phyloP scores from a whole-genome alignment of 2,888 invertebrate genomes.

The Anagyrus pseudococci region DNA sequence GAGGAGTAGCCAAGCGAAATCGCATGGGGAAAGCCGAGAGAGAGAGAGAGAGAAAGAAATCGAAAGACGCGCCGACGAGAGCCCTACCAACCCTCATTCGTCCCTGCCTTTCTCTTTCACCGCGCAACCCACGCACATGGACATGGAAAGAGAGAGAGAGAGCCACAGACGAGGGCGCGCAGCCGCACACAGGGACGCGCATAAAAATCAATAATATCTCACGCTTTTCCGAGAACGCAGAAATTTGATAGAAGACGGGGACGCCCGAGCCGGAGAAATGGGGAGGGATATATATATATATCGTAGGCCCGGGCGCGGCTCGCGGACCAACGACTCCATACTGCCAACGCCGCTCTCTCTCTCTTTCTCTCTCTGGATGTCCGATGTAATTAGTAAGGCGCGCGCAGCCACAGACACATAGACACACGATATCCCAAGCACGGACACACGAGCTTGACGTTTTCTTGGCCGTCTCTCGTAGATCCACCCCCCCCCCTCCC shows the following conservation, averaged over 20 bases:
- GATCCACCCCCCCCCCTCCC: not conserved
- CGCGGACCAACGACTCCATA: too few species aligned
- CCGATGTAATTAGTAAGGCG: conserved; percentile 26
- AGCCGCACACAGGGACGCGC: conserved; percentile 40
- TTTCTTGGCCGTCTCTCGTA: not conserved
- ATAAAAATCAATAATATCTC: conserved; percentile 63
- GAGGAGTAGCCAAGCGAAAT: conserved; percentile 28
- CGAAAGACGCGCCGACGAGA: conserved; percentile 37
- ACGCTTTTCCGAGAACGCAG: conserved; percentile 56
- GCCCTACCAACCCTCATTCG: too few species aligned
- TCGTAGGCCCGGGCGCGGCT: not conserved
- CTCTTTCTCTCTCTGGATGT: too few species aligned
- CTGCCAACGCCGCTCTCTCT: too few species aligned
- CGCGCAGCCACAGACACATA: not conserved
- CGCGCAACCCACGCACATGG: too few species aligned
- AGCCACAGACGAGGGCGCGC: conserved; percentile 4
- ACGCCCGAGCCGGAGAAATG: not conserved
- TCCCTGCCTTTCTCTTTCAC: conserved; percentile 28
- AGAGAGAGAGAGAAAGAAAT: too few species aligned
- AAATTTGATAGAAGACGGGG: conserved; percentile 43
- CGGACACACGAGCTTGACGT: not conserved
- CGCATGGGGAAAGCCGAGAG: conserved; percentile 36
- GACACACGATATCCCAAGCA: not conserved
- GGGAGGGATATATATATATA: not conserved
- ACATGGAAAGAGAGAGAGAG: too few species aligned